Evolutionary conservation across 2,888 invertebrate genomes (phyloP).

Genomic region (Cacoxenus indagator): DNA sequence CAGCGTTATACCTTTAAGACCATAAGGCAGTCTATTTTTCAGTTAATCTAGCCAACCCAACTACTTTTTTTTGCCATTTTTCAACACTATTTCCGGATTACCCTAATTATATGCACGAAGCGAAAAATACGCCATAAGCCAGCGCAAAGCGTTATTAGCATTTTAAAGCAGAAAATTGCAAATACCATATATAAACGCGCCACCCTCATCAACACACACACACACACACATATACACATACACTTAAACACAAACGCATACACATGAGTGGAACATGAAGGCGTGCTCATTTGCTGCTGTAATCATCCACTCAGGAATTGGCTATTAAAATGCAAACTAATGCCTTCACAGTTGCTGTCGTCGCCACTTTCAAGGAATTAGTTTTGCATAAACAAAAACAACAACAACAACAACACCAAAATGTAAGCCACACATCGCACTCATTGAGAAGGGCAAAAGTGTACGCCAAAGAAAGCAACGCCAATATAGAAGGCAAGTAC

Average conservation of each 20-base stretch:
- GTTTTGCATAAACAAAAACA: conserved; percentile 39
- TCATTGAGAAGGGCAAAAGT: conserved; percentile 24
- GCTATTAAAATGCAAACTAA: conserved; percentile 24
- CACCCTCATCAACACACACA: neutral
- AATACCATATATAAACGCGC: neutral
- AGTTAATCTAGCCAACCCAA: no score
- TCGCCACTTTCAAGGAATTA: conserved; percentile 40
- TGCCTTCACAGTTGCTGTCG: conserved; percentile 21
- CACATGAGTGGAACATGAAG: neutral
- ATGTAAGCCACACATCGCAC: neutral
- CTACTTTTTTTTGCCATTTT: neutral
- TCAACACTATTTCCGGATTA: neutral
- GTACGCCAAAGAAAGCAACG: neutral
- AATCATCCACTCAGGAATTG: conserved; percentile 18
- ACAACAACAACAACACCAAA: neutral
- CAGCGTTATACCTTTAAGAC: no score
- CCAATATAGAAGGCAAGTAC: conserved; percentile 9
- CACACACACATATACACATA: neutral
- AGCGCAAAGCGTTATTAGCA: neutral
- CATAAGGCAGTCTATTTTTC: no score
- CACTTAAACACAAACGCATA: neutral
- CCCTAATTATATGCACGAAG: conserved; percentile 8
- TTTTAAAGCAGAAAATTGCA: conserved; percentile 5
- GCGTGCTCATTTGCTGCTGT: conserved; percentile 14
- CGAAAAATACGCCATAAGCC: neutral